These are phyloP conservation scores for Aphis craccivora DNA, from an alignment of 1,140 invertebrate genomes.

Conservation along the genomic window DNA sequence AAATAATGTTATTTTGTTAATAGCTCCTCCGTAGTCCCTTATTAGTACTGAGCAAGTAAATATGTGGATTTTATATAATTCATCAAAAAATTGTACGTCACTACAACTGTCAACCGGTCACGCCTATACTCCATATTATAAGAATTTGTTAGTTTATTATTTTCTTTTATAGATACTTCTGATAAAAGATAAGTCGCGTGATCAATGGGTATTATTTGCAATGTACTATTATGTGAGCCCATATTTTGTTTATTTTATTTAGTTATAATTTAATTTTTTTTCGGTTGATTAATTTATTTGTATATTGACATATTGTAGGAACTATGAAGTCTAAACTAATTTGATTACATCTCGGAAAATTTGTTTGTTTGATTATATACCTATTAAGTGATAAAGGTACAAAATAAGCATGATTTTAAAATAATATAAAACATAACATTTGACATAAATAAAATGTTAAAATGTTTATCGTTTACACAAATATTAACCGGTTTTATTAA, in stretches of 20 bases:
- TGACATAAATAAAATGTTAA: slow-evolving; percentile 1
- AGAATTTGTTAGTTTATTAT: too few relatives aligned
- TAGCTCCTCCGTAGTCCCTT: too few relatives aligned
- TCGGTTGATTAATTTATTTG: too few relatives aligned
- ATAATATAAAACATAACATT: background rate
- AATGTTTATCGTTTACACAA: slow-evolving; percentile 1
- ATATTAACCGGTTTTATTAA: background rate
- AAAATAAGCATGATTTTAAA: background rate
- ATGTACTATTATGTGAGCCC: background rate
- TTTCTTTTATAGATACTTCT: background rate
- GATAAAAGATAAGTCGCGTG: background rate
- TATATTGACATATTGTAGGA: too few relatives aligned
- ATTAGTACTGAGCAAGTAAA: too few relatives aligned
- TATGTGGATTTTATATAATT: too few relatives aligned
- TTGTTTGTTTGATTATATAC: background rate
- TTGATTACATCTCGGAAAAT: background rate
- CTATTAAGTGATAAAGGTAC: too few relatives aligned
- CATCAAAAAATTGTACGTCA: background rate
- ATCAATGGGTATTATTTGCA: background rate
- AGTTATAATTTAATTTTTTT: background rate
- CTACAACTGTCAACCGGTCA: background rate
- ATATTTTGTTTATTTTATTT: background rate
- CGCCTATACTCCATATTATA: too few relatives aligned
- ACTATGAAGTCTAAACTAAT: background rate
- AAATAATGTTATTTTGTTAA: too few relatives aligned